Conservation (phyloP, 1,140 invertebrate genomes). For the Helicoverpa zea region DNA sequence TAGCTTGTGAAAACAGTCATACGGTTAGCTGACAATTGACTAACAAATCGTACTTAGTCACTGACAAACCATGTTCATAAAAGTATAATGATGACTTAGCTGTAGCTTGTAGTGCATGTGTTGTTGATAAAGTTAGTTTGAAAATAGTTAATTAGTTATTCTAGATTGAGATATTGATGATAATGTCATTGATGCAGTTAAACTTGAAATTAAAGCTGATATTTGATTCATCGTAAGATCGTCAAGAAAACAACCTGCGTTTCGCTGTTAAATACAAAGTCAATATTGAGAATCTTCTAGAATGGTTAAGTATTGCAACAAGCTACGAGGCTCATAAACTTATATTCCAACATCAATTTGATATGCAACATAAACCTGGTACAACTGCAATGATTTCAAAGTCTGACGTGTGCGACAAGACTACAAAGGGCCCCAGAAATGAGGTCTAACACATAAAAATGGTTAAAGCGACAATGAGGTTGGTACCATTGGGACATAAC, state of each 20-base stretch:
- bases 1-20: constrained; percentile 16
- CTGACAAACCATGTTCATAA: background rate
- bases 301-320: background rate
- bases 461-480: constrained; percentile 20
- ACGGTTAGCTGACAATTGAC: constrained; percentile 21
- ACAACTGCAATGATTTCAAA: too few species aligned
- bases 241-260: too few species aligned
- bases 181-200: background rate
- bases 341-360: background rate
- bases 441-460: constrained; percentile 22
- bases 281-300: background rate
- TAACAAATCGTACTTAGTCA: constrained; percentile 29
- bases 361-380: too few species aligned
- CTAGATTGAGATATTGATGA: too few species aligned
- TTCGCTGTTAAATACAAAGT: background rate
- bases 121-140: too few species aligned
- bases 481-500: background rate
- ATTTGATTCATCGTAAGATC: too few species aligned
- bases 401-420: background rate
- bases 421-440: background rate
- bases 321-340: background rate
- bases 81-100: background rate
- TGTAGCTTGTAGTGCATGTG: too few species aligned
- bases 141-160: too few species aligned
- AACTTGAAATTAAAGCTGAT: too few species aligned